Percentiles rank a stretch among this genome's conserved stretches.
These are phyloP conservation scores for Archips xylosteana DNA, from an alignment of 2,888 invertebrate species.

Conservation along the genomic window DNA sequence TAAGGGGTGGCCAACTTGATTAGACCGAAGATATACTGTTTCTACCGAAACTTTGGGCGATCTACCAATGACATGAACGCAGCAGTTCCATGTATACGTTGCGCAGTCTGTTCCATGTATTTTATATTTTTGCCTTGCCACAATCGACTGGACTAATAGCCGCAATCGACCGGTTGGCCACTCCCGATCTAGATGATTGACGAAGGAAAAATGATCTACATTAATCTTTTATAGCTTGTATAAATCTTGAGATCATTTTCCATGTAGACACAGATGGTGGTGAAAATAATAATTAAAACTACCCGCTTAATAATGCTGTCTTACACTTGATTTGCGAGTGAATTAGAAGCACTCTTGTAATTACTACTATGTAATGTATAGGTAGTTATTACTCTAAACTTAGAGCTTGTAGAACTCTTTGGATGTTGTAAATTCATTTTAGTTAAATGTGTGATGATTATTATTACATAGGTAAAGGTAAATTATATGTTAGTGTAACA, in stretches of 20 bases:
- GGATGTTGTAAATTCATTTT: slow-evolving; percentile 62
- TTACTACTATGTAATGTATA: slow-evolving; percentile 4
- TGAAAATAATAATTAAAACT: not conserved
- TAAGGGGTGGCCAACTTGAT: too few species aligned
- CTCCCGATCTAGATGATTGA: not conserved
- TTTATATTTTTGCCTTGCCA: too few species aligned
- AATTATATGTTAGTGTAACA: slow-evolving; percentile 62
- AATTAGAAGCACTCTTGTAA: slow-evolving; percentile 23
- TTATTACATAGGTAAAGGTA: slow-evolving; percentile 63
- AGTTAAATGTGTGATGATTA: slow-evolving; percentile 67
- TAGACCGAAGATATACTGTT: too few species aligned
- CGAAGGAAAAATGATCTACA: not conserved
- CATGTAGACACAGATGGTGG: too few species aligned
- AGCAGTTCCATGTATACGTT: too few species aligned
- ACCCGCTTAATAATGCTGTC: not conserved
- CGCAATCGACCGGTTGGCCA: too few species aligned
- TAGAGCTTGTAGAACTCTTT: slow-evolving; percentile 49
- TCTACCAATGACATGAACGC: too few species aligned
- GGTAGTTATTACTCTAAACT: not conserved
- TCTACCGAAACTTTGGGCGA: too few species aligned
- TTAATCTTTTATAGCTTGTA: not conserved
- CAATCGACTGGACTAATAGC: too few species aligned
- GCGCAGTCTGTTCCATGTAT: too few species aligned
- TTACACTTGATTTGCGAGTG: not conserved
- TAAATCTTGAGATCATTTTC: too few species aligned